Evolutionary conservation across 2,797 vertebrate species (phyloP).

Genomic region (Acanthiza pusilla): DNA sequence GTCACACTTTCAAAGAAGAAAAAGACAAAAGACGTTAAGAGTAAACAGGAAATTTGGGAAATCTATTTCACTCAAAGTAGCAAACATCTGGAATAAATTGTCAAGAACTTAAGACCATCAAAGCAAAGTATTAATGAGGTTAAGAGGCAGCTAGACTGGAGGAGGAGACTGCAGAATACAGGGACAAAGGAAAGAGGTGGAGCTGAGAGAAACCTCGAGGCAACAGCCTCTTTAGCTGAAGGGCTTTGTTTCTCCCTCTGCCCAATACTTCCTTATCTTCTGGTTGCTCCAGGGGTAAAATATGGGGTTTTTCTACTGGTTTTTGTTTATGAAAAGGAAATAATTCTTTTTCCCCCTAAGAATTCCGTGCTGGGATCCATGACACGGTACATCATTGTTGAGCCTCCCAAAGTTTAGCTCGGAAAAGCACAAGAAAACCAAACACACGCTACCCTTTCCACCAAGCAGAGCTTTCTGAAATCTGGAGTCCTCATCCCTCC

Average conservation of each 20-base stretch:
- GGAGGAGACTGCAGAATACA: conserved; percentile 21
- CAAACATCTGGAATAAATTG: conserved; percentile 66
- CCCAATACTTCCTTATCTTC: background rate
- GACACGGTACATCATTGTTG: background rate
- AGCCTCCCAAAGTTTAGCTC: background rate
- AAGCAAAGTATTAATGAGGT: conserved; percentile 58
- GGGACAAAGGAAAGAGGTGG: conserved; percentile 50
- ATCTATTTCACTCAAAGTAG: conserved; percentile 56
- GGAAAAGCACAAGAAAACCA: background rate
- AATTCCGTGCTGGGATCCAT: background rate
- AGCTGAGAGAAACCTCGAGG: conserved; percentile 1
- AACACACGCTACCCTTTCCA: fast-evolving
- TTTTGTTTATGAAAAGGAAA: background rate
- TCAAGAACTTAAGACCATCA: conserved; percentile 60
- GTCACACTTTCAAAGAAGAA: conserved; percentile 54
- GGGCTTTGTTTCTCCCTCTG: background rate
- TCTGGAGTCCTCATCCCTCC: background rate
- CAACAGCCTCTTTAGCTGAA: background rate
- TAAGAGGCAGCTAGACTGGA: conserved; percentile 51
- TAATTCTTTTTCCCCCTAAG: fast-evolving
- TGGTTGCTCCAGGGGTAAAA: background rate
- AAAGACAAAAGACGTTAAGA: conserved; percentile 50
- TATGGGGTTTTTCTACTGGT: fast-evolving
- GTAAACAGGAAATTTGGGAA: conserved; percentile 65
- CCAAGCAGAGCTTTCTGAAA: background rate